These are phyloP conservation scores for Dromiciops gliroides DNA, from an alignment of 2,113 vertebrate species.

Conservation along the genomic window DNA sequence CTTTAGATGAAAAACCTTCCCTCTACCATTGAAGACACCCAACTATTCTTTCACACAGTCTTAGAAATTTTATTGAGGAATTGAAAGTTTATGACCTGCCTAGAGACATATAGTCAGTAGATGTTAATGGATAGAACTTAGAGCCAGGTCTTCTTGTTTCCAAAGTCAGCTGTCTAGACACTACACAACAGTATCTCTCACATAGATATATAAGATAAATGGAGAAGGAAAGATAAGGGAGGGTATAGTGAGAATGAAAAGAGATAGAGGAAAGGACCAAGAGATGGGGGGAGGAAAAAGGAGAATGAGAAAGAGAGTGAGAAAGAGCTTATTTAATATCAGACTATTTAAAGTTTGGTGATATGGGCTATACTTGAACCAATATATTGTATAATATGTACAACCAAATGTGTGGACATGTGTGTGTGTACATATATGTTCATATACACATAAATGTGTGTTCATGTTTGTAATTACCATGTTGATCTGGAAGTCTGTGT, in stretches of 20 bases:
- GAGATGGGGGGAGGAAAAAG: not conserved
- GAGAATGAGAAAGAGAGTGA: not conserved
- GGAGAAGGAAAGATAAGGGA: no score
- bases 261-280: no score
- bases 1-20: not conserved
- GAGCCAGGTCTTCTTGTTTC: not conserved
- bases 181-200: no score
- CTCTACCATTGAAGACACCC: not conserved
- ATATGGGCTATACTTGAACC: not conserved
- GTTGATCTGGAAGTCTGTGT: not conserved
- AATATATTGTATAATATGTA: not conserved
- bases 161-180: no score
- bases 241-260: no score
- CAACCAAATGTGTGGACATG: not conserved
- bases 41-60: not conserved
- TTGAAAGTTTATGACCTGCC: not conserved
- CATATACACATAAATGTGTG: not conserved
- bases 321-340: not conserved
- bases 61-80: not conserved
- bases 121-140: not conserved
- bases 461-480: slow-evolving; percentile 3
- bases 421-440: not conserved
- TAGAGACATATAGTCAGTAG: not conserved
- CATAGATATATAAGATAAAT: no score
- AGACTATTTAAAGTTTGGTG: not conserved